These are phyloP conservation scores for Hydrolagus colliei DNA, from an alignment of 2,797 vertebrate species.

Conservation along the genomic window DNA sequence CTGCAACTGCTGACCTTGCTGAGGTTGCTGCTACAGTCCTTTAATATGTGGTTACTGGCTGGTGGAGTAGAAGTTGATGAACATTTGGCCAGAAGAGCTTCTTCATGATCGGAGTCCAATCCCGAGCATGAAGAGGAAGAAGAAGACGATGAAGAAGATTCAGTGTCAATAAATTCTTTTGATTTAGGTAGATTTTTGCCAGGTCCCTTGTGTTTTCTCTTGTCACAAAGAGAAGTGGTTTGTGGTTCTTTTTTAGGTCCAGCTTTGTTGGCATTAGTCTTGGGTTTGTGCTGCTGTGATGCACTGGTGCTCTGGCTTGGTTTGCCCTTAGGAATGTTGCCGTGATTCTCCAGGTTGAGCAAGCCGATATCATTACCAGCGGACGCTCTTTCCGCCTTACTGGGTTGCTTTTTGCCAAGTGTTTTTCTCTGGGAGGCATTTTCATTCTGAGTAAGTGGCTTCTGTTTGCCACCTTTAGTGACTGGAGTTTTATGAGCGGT, in stretches of 20 bases:
- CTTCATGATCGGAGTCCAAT: slow-evolving; percentile 49
- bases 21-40: slow-evolving; percentile 45
- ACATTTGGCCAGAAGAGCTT: slow-evolving; percentile 58
- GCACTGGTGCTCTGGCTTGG: slow-evolving; percentile 43
- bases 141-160: slow-evolving; percentile 55
- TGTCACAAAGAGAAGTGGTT: slow-evolving; percentile 42
- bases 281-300: slow-evolving; percentile 53
- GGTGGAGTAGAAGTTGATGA: slow-evolving; percentile 55
- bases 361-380: slow-evolving; percentile 43
- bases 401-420: slow-evolving; percentile 52
- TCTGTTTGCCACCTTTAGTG: slow-evolving; percentile 50
- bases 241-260: slow-evolving; percentile 52
- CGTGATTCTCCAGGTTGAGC: slow-evolving; percentile 43
- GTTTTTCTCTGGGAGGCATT: slow-evolving; percentile 39
- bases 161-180: slow-evolving; percentile 59
- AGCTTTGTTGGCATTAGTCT: slow-evolving; percentile 42
- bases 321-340: slow-evolving; percentile 40
- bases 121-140: slow-evolving; percentile 52
- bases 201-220: slow-evolving; percentile 49
- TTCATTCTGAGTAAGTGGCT: slow-evolving; percentile 41
- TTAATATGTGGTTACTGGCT: slow-evolving; percentile 52
- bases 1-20: slow-evolving; percentile 46
- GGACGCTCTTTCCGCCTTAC: slow-evolving; percentile 49
- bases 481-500: slow-evolving; percentile 53
- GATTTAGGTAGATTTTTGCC: slow-evolving; percentile 56